Base-by-base conservation (phyloP, 2,797 vertebrate genomes). In the Neosalanx taihuensis region DNA sequence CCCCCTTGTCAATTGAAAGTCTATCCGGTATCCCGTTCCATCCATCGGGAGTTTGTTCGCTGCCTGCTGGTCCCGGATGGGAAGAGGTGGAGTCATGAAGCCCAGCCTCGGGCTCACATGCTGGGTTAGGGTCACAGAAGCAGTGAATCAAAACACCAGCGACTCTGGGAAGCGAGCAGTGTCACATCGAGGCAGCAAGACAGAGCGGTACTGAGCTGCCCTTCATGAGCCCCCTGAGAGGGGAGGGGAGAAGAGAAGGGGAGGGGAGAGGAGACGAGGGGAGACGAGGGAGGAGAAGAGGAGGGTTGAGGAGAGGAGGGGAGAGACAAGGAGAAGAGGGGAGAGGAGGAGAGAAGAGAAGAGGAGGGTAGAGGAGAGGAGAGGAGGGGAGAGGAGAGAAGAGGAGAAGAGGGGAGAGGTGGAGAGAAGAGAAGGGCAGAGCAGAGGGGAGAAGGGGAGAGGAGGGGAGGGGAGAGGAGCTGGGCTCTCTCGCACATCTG, bases 401-500 rank as follows among this genome's bases (percentile, higher is more conserved):
- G 83, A 69, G 64, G 69, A 41, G 79, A 64, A 60, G 37, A 37
- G 35, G 37, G 10, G 35, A 56, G 51, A 67, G 46, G 37, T 37
- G n/a, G 29, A 71, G 67, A 72, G 62, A 67, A 65, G 76, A 81
- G 73, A 69, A 23, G 73, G 41, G 6, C 78, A 12, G 37, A 37
- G 35, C 7, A 41, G 35, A 56, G 51, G 68, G 46, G 37, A 46
- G n/a, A 23, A 26, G 23, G 23, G 41, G 37, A 37, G 35, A 9
- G 10, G 35, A 56, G 51, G 68, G 46, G 37, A 46, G n/a, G 29
- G 71, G 67, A 72, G 64, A 67, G 66, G 76, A 81, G 73, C 70
- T 29, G 73, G 41, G 6, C 78, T 79, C 76, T 72, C 82, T 75
- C 81, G 67, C 57, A 73, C 79, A 79, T 83, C 67, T 65, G 79